Percentiles rank a stretch among this genome's conserved stretches.
Conservation (phyloP, 2,113 vertebrate species). For the Atherinomorus stipes region DNA sequence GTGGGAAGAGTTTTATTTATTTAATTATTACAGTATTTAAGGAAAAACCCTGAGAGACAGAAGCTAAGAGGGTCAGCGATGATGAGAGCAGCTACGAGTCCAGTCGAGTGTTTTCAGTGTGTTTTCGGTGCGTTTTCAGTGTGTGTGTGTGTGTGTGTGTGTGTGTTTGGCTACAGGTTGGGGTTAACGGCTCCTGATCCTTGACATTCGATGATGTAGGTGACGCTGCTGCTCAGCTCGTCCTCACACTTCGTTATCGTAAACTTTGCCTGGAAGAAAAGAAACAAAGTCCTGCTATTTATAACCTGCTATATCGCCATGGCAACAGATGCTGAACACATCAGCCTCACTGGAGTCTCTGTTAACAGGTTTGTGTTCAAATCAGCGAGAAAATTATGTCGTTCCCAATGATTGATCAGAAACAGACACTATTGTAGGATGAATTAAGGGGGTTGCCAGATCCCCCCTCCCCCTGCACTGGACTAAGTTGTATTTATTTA, state of each 20-base stretch:
- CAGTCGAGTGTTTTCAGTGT: slow-evolving; percentile 5
- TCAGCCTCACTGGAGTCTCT: too few species aligned
- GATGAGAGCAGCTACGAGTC: slow-evolving; percentile 45
- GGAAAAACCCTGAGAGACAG: slow-evolving; percentile 67
- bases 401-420: too few species aligned
- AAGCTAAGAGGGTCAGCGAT: slow-evolving; percentile 51
- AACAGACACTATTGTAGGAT: too few species aligned
- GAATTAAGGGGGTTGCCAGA: too few species aligned
- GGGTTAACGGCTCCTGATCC: slow-evolving; percentile 88
- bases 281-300: neutral
- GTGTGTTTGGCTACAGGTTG: slow-evolving; percentile 71
- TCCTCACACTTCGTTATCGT: slow-evolving; percentile 90
- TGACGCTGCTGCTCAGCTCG: slow-evolving; percentile 81
- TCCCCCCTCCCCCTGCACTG: too few species aligned
- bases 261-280: slow-evolving; percentile 90
- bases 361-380: too few species aligned
- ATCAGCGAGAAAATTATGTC: too few species aligned
- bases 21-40: slow-evolving; percentile 61
- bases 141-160: slow-evolving; percentile 5
- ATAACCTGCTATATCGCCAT: neutral
- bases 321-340: neutral
- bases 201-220: slow-evolving; percentile 93
- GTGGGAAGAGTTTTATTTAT: slow-evolving; percentile 43
- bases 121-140: slow-evolving; percentile 9
- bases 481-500: too few species aligned